Base-by-base conservation (phyloP, 2,888 invertebrate genomes). In the Hyposoter dolosus region DNA sequence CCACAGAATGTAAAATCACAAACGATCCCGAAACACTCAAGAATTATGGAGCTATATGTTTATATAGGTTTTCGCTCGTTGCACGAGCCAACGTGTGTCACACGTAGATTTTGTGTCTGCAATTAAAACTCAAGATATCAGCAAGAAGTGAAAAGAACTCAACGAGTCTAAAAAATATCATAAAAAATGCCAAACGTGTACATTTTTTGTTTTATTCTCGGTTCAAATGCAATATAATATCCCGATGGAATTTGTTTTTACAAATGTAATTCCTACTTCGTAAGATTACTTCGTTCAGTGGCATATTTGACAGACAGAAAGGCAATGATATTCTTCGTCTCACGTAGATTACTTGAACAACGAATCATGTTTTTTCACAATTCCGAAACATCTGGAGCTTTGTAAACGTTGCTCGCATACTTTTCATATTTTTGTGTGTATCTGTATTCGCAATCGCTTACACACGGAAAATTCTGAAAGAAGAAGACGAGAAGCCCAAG, bases 351-450 rank as follows among this genome's bases (percentile, higher is more conserved):
- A 71, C 60, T 47, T 45, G 69, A 47, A 56, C 35, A 63, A 28
- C 53, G 65, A 35, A 19, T 45, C 45, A 28, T 32, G 9, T 40
- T 72, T 50, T 74, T 75, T 23, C 19, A 47, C 60, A 72, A 85
- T 81, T 86, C 43, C 88, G 91, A 82, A 93, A 93, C 93, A 94
- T 93, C 93, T 93, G 93, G 93, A 92, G 91, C 91, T 92, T 90
- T 90, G 93, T 93, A 93, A 93, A 93, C 91, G 91, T 90, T 91
- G 90, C 90, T 78, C 80, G 79, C 79, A 47, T 69, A 56, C 53
- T 35, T 66, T 45, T 72, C 45, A 12, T 19, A 53, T 28, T 19
- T 40, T 35, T 50, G 28, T 15, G 53, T n/a, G 43, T 23, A 23
- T 40, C 5, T 71, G n/a, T 6, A 56, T 19, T 3, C 40, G 32